phyloP scores from a whole-genome alignment of 2,888 invertebrate species.

The Phrixothrix hirtus region DNA sequence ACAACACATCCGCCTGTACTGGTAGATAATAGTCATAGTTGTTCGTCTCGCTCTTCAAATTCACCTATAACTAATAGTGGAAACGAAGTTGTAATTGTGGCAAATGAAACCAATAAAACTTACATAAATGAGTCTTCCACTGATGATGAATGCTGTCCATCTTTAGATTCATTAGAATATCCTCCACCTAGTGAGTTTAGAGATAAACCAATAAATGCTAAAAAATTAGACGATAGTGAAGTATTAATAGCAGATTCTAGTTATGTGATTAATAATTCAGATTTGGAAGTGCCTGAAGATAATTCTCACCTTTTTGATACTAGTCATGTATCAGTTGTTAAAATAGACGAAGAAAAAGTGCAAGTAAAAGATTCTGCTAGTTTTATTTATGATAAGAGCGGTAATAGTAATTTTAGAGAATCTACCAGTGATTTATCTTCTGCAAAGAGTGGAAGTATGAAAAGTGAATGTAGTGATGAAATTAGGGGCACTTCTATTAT shows the following conservation, averaged over 20 bases:
- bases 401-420: constrained; percentile 44
- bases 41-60: constrained; percentile 58
- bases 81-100: constrained; percentile 77
- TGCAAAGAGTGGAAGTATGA: constrained; percentile 40
- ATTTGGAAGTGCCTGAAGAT: constrained; percentile 61
- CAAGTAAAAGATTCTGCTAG: constrained; percentile 71
- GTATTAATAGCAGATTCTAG: constrained; percentile 78
- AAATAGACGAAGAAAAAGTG: constrained; percentile 78
- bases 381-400: constrained; percentile 47
- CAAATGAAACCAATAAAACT: constrained; percentile 75
- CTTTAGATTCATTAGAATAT: constrained; percentile 75
- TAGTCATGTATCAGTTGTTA: constrained; percentile 90
- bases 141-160: constrained; percentile 61
- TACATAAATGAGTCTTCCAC: constrained; percentile 66
- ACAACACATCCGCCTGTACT: constrained; percentile 82
- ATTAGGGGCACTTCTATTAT: constrained; percentile 56
- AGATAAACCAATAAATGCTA: constrained; percentile 58
- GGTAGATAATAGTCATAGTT: constrained; percentile 62
- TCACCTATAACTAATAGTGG: constrained; percentile 57
- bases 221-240: constrained; percentile 84
- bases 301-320: constrained; percentile 66
- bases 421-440: constrained; percentile 55
- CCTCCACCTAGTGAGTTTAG: constrained; percentile 55
- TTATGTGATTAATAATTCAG: constrained; percentile 68
- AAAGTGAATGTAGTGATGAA: constrained; percentile 56